phyloP scores from a whole-genome alignment of 2,797 vertebrate species.

The Anabas testudineus region DNA sequence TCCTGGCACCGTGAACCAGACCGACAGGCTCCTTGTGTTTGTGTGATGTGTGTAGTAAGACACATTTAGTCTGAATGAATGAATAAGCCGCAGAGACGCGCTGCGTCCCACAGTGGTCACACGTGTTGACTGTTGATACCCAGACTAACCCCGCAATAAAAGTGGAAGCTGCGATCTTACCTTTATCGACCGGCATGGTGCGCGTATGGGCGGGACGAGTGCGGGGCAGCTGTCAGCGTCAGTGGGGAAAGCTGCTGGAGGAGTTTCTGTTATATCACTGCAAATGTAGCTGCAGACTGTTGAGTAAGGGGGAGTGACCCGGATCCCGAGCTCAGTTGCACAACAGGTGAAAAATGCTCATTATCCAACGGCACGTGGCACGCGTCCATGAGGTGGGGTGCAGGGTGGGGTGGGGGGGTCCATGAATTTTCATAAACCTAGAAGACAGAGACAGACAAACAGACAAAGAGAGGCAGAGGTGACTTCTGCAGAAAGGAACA shows the following conservation, averaged over 20 bases:
- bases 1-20: no score
- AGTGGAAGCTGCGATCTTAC: slow-evolving; percentile 41
- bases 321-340: no score
- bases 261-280: slow-evolving; percentile 22
- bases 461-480: neutral
- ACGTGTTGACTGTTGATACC: neutral
- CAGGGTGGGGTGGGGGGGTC: neutral
- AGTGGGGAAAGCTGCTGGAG: fast-evolving
- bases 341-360: neutral
- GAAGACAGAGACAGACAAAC: neutral
- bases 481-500: no score
- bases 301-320: neutral
- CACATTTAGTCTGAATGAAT: fast-evolving
- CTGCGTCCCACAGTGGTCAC: neutral
- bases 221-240: neutral
- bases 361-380: slow-evolving; percentile 21
- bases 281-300: neutral
- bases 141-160: neutral
- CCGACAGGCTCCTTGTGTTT: no score
- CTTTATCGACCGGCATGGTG: slow-evolving; percentile 66
- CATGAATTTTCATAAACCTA: no score
- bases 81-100: neutral
- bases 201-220: slow-evolving; percentile 31
- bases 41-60: no score
- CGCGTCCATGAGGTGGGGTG: no score